Base-by-base conservation (phyloP, 2,888 invertebrate species). In the Masnerella sp. region DNA sequence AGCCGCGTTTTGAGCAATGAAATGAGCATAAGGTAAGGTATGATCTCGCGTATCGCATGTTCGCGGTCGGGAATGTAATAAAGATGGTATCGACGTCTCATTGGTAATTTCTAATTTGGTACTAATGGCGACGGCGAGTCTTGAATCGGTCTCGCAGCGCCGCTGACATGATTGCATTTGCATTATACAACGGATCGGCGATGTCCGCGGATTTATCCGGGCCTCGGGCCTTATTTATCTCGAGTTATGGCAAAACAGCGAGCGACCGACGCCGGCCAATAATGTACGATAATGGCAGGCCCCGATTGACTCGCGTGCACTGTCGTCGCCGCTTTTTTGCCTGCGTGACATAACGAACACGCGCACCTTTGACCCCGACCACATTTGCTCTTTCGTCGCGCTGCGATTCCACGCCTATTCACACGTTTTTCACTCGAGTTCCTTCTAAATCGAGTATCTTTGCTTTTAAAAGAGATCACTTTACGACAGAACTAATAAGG, bases 141-240 rank as follows among this genome's bases (percentile, higher is more conserved):
- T 74, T 68, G 54, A 69, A 74, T 71, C 74, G 61, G 61, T 61
- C 56, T 56, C 69, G 73, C 73, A 59, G 52, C 42, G 64, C 76
- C 80, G 79, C 79, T 82, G 81, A 83, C 84, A 85, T 82, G 84
- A 84, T 84, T 83, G 86, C 85, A 86, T 87, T 87, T 86, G 87
- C 87, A 87, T 87, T 86, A 84, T 87, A 87, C 87, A 87, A 80
- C 70, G 49, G 70, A 84, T 82, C 70, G 81, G 65, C 74, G 72
- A 72, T 76, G 69, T 75, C 81, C 77, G 81, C 81, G 82, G 80
- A 84, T 86, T 86, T 85, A 85, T 84, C 84, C 83, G 81, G 79
- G 81, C 79, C 82, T 69, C 79, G 77, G 80, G 82, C 83, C 84
- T 87, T 87, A 87, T 86, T 86, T 85, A 85, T 85, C 84, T 82